These are phyloP conservation scores for Phymatocera aterrima DNA, from an alignment of 2,888 invertebrate genomes.

Conservation along the genomic window DNA sequence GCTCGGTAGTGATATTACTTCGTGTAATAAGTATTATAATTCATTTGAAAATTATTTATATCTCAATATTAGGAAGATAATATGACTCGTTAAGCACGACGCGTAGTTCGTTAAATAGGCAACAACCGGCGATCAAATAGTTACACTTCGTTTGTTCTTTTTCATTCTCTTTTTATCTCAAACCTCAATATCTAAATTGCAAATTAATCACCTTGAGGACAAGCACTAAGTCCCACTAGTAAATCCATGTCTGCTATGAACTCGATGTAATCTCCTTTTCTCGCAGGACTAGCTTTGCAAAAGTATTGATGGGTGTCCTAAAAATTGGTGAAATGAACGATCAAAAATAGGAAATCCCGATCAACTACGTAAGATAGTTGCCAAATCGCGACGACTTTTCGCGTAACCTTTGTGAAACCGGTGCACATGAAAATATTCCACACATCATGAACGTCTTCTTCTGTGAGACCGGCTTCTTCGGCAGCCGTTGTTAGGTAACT, in stretches of 20 bases:
- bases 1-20: not conserved
- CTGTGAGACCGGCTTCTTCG: constrained; percentile 70
- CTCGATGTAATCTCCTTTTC: constrained; percentile 75
- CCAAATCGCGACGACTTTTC: too few relatives aligned
- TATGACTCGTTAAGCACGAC: not conserved
- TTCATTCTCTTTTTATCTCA: constrained; percentile 1
- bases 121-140: constrained; percentile 12
- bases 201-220: constrained; percentile 70
- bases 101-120: not conserved
- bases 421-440: constrained; percentile 77
- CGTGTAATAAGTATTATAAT: not conserved
- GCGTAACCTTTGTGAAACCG: constrained; percentile 74
- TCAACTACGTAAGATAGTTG: not conserved
- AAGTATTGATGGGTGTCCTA: constrained; percentile 76
- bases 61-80: not conserved
- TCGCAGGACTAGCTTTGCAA: constrained; percentile 75
- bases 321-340: constrained; percentile 27
- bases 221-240: constrained; percentile 73
- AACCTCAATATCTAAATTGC: constrained; percentile 8
- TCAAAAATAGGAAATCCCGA: not conserved
- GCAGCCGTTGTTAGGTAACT: constrained; percentile 73
- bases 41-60: constrained; percentile 7
- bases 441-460: constrained; percentile 76
- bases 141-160: not conserved
- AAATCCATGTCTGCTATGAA: constrained; percentile 77